Evolutionary conservation across 2,888 invertebrate genomes (phyloP), one percentile per base, ranked within the genome.

Genomic region (Rotaria sp.): DNA sequence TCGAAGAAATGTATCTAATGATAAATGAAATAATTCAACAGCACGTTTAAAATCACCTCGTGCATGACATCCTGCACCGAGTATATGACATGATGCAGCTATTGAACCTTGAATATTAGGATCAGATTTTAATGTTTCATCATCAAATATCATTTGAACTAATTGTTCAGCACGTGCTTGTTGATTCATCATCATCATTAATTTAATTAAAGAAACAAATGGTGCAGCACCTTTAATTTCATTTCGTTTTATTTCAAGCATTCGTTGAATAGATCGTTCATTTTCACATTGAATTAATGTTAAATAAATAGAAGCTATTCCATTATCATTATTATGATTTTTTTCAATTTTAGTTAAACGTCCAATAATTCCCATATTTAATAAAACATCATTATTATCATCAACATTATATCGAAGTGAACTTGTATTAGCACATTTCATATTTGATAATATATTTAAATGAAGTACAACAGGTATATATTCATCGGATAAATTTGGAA

Each of bases 81-180:
- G 45, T 26, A 45, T 45, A 45, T 80, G 80, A 45, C n/a, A 80
- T 21, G 67, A 35, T 38, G 67, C 67, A 35, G 67, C 67, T 7
- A 67, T 11, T 67, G 67, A 67, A 67, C 67, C 67, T 67, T 67
- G 67, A 35, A 67, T 18, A 67, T 67, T 67, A n/a, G 26, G 11
- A n/a, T 80, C 80, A n/a, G n/a, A 10, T 45, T 41, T 45, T 5
- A 67, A 35, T 67, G 41, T 26, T 26, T 80, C 45, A 80, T 41
- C 80, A n/a, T 45, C 80, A 45, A 80, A 80, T 80, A 41, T 45
- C 45, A 45, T 45, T 80, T 80, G 80, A n/a, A 41, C 80, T 26
- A 80, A n/a, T 80, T 80, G 80, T 45, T 80, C 80, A n/a, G 80
- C 80, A n/a, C 80, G 80, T 45, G n/a, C 8, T 45, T 80, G 45